A percentile compares a stretch with the other conserved stretches of the same genome.
Conservation (phyloP, 2,113 vertebrate species). For the Anoura caudifer region DNA sequence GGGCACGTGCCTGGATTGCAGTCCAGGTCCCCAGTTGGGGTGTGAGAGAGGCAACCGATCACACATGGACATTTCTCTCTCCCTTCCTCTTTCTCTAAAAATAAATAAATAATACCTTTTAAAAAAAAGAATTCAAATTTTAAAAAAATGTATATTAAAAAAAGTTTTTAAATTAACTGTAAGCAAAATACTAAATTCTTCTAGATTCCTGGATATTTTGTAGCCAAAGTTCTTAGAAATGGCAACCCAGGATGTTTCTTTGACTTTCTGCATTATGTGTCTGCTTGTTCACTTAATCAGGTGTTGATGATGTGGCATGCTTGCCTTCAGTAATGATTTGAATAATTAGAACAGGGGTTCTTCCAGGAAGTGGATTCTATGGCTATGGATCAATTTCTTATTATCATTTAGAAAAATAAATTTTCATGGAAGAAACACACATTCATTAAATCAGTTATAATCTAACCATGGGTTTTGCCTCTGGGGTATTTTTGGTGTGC, state of each 20-base stretch:
- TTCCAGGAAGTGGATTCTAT: neutral
- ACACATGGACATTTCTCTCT: no score
- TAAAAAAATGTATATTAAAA: neutral
- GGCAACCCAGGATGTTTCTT: neutral
- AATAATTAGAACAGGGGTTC: neutral
- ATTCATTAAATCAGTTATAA: neutral
- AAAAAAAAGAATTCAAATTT: neutral
- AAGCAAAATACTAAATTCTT: neutral
- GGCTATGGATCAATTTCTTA: neutral
- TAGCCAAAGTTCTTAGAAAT: neutral
- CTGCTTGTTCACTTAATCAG: neutral
- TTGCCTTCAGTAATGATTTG: neutral
- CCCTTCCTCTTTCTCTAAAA: no score
- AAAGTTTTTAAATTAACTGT: neutral
- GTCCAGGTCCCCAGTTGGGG: no score
- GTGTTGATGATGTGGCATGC: neutral
- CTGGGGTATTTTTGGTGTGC: neutral
- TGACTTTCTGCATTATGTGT: neutral
- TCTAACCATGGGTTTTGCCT: neutral
- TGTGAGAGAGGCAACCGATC: no score
- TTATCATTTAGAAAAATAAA: neutral
- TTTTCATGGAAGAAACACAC: neutral
- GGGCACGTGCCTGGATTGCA: no score
- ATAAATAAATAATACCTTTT: neutral
- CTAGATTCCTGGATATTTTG: neutral